A percentile compares a stretch with the other conserved stretches of the same genome.
These are phyloP conservation scores for Caenorhabditis sulstoni DNA, from an alignment of 2,888 invertebrate genomes.

Conservation along the genomic window DNA sequence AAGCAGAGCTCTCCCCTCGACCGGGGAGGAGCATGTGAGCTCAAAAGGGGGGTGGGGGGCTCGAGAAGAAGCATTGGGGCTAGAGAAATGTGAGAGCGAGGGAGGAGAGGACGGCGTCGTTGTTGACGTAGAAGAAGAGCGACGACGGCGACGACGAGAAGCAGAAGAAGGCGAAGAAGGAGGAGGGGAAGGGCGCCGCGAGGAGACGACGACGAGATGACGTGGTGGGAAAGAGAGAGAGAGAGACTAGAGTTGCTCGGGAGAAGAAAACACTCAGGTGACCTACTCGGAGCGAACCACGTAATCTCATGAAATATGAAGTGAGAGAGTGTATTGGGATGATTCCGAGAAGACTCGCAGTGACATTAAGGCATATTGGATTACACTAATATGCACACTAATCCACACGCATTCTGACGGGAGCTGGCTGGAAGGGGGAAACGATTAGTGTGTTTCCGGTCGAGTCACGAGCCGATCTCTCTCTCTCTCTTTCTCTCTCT, in stretches of 20 bases:
- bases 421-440: too few relatives aligned
- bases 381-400: slow-evolving; percentile 5
- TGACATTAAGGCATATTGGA: slow-evolving; percentile 9
- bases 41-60: slow-evolving; percentile 21
- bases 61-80: not conserved
- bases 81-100: not conserved
- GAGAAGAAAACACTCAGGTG: slow-evolving; percentile 1
- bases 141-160: not conserved
- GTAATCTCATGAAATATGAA: not conserved
- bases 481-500: not conserved
- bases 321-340: not conserved
- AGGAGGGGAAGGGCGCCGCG: slow-evolving; percentile 1
- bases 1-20: slow-evolving; percentile 4
- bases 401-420: too few relatives aligned
- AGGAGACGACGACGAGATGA: slow-evolving; percentile 13
- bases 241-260: slow-evolving; percentile 1
- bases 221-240: slow-evolving; percentile 12
- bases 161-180: not conserved
- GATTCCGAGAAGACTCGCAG: not conserved
- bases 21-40: slow-evolving; percentile 22
- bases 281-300: not conserved
- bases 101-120: slow-evolving; percentile 1
- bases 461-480: too few relatives aligned
- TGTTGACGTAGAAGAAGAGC: slow-evolving; percentile 28
- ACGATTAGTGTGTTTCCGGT: too few relatives aligned